These are phyloP conservation scores for Hyles vespertilio DNA, from an alignment of 1,140 invertebrate species.

Conservation along the genomic window DNA sequence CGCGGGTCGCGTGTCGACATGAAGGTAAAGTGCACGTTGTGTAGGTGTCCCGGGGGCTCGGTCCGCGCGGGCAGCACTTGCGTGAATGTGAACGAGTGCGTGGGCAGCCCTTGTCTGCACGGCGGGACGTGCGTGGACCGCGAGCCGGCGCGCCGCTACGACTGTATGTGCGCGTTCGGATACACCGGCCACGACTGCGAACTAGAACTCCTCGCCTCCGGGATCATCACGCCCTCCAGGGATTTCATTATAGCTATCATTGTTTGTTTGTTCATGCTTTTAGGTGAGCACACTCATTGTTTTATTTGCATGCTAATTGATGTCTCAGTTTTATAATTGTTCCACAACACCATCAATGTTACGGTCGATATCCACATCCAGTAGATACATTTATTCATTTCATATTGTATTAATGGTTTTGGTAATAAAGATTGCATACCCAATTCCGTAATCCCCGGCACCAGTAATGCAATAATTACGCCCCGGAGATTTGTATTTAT, in stretches of 20 bases:
- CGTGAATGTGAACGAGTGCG: slow-evolving; percentile 86
- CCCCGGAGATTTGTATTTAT: too few species aligned
- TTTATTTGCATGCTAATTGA: slow-evolving; percentile 47
- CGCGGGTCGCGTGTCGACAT: slow-evolving; percentile 9
- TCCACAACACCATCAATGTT: too few species aligned
- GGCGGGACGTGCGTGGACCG: slow-evolving; percentile 84
- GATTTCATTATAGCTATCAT: slow-evolving; percentile 90
- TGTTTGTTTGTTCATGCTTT: slow-evolving; percentile 84
- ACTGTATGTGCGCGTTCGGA: slow-evolving; percentile 84
- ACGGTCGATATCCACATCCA: too few species aligned
- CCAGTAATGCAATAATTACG: too few species aligned
- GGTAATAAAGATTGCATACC: too few species aligned
- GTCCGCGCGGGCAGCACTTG: slow-evolving; percentile 79
- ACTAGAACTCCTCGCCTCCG: slow-evolving; percentile 82
- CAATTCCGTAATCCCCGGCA: too few species aligned
- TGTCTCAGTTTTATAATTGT: too few species aligned
- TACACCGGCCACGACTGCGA: slow-evolving; percentile 89
- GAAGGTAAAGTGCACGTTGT: slow-evolving; percentile 49
- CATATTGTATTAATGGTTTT: too few species aligned
- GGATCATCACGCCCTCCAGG: slow-evolving; percentile 85
- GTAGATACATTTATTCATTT: too few species aligned
- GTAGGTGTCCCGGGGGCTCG: slow-evolving; percentile 85
- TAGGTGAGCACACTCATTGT: slow-evolving; percentile 80
- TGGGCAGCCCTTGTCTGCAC: slow-evolving; percentile 81
- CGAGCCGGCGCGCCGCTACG: slow-evolving; percentile 82